Base-by-base conservation (phyloP, 2,888 invertebrate genomes). In the Drosophila meridionalis region DNA sequence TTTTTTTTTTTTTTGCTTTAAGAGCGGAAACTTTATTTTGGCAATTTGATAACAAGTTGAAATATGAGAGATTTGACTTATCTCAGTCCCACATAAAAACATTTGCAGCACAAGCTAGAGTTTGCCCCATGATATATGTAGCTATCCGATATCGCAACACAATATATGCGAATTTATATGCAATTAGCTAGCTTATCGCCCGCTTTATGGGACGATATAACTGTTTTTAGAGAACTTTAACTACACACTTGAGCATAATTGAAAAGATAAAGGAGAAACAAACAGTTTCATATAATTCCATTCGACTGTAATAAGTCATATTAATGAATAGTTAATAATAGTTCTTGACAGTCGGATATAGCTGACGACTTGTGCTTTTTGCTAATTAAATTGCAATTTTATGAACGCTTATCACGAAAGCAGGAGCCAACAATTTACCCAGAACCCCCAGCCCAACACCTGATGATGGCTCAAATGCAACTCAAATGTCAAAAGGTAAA, bases 341-440 rank as follows among this genome's bases (percentile, higher is more conserved):
- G 6, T 3, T 11, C 11, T 11, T 6, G 20, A 34, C 8, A 11
- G 5, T 0, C 2, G 9, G 20, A 1, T 20, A 32, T 34, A 34
- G 32, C 32, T 20, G n/a, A 32, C 38, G 4, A 38, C 26, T 28
- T 14, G 68, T 68, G 70, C 74, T 75, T 80, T 88, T 58, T n/a
- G 67, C 68, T 86, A 83, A 86, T 88, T 80, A 86, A 86, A 71
- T 57, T 73, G 60, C 59, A 73, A 61, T 64, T 88, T 72, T 69
- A 80, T 71, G 74, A 67, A 4, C 50, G 55, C 67, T 80, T 65
- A 82, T 72, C 80, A 55, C 28, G 36, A 36, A 36, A 34, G 34
- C n/a, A 12, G 28, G 14, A 47, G 30, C 30, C 30, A 28, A 28
- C 28, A 30, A 7, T 6, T 14, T 28, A 20, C 52, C 34, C 30